phyloP scores from a whole-genome alignment of 37 sponge, comb jelly and placozoan species.

The Haliclona indistincta region DNA sequence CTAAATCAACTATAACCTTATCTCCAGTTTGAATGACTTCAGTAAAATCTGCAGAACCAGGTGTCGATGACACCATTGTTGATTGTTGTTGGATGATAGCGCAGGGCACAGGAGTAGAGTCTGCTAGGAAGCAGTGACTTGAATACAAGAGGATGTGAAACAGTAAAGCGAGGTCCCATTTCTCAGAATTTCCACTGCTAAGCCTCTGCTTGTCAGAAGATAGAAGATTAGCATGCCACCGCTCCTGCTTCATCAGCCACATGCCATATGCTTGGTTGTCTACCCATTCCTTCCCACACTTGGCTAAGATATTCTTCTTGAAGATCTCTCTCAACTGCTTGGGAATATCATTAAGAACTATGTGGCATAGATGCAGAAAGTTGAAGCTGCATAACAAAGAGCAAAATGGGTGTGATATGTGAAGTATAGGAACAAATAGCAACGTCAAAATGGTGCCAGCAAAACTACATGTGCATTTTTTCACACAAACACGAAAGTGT shows the following conservation, averaged over 20 bases:
- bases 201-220: background rate
- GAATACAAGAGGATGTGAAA: constrained; percentile 3
- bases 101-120: background rate
- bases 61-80: background rate
- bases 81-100: background rate
- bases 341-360: constrained; percentile 19
- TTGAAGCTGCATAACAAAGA: constrained; percentile 20
- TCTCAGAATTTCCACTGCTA: background rate
- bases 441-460: too few species aligned
- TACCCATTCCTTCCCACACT: background rate
- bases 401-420: too few species aligned
- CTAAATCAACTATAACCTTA: constrained; percentile 17
- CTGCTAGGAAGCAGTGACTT: constrained; percentile 10
- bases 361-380: constrained; percentile 13
- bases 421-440: too few species aligned
- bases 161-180: background rate
- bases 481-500: too few species aligned
- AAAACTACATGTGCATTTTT: too few species aligned
- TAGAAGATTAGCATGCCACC: background rate
- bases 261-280: background rate
- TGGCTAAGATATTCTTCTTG: constrained; percentile 1
- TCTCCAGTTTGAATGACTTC: constrained; percentile 4
- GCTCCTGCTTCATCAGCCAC: background rate
- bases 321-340: constrained; percentile 1
- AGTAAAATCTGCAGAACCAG: background rate